phyloP scores from a whole-genome alignment of 35 echinoderm and acorn worm genomes.

The Lytechinus pictus region DNA sequence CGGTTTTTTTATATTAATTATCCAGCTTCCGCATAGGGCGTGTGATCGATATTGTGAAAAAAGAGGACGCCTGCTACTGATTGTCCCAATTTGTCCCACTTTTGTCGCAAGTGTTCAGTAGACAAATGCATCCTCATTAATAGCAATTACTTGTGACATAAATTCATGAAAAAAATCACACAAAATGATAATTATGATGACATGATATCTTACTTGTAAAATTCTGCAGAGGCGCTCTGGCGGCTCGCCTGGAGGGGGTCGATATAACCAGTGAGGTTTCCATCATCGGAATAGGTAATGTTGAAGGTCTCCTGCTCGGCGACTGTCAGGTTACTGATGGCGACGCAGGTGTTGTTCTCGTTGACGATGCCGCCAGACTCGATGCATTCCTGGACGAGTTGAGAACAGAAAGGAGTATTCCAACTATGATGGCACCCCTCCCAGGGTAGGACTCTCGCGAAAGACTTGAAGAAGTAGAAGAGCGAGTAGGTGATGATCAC shows the following conservation, averaged over 20 bases:
- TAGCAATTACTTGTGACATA: too few relatives aligned
- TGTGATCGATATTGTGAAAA: neutral
- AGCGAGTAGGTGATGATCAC: constrained; percentile 91
- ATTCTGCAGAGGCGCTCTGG: constrained; percentile 84
- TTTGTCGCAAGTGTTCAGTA: neutral
- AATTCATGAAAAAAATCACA: too few relatives aligned
- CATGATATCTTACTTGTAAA: constrained; percentile 77
- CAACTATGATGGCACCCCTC: constrained; percentile 70
- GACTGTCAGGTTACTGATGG: constrained; percentile 52
- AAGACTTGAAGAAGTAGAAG: constrained; percentile 85
- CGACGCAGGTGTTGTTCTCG: constrained; percentile 60
- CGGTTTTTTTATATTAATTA: neutral
- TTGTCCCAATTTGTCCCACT: neutral
- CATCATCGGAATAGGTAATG: constrained; percentile 46
- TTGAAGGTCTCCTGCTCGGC: constrained; percentile 54
- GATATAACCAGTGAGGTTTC: constrained; percentile 59
- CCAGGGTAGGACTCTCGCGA: constrained; percentile 77
- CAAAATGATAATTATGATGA: too few relatives aligned
- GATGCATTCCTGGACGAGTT: constrained; percentile 67
- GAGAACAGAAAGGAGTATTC: constrained; percentile 80
- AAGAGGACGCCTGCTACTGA: neutral
- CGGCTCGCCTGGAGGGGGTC: constrained; percentile 66
- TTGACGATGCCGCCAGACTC: constrained; percentile 66
- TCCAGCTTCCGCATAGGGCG: neutral
- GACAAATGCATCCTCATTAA: too few relatives aligned